These are phyloP conservation scores for Scrobipalpa atriplicella DNA, from an alignment of 2,888 invertebrate genomes.

Conservation along the genomic window DNA sequence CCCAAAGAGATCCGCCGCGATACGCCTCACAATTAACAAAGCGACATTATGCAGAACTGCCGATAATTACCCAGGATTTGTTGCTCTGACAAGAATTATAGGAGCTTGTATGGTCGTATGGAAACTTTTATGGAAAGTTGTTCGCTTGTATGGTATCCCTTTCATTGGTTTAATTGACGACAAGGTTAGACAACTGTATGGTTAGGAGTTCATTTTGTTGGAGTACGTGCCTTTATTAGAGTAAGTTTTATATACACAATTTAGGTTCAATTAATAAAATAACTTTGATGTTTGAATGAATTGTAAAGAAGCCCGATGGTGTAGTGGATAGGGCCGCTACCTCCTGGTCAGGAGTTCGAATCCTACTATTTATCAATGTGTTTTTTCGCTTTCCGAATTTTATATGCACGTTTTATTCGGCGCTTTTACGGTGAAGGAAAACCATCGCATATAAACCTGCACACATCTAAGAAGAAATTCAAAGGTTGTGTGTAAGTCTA, in stretches of 20 bases:
- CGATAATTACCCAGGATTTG: slow-evolving; percentile 79
- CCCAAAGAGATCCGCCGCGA: slow-evolving; percentile 79
- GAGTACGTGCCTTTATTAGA: not conserved
- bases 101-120: slow-evolving; percentile 50
- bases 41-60: slow-evolving; percentile 78
- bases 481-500: too few relatives aligned
- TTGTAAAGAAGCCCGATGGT: too few relatives aligned
- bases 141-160: slow-evolving; percentile 24
- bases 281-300: too few relatives aligned
- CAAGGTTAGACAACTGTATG: slow-evolving; percentile 25
- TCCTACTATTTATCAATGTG: too few relatives aligned
- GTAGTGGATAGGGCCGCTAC: too few relatives aligned
- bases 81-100: slow-evolving; percentile 58
- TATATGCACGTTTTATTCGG: too few relatives aligned
- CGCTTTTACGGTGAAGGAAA: too few relatives aligned
- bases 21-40: slow-evolving; percentile 81
- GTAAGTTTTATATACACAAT: not conserved
- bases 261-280: not conserved
- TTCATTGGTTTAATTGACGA: slow-evolving; percentile 24
- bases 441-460: too few relatives aligned
- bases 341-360: too few relatives aligned
- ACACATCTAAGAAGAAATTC: too few relatives aligned
- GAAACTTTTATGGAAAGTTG: slow-evolving; percentile 34
- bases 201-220: slow-evolving; percentile 25
- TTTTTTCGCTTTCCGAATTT: too few relatives aligned